A percentile compares a stretch with the other conserved stretches of the same genome.
Evolutionary conservation across 2,888 invertebrate genomes (phyloP).

Genomic region (Lamellibrachia columna): DNA sequence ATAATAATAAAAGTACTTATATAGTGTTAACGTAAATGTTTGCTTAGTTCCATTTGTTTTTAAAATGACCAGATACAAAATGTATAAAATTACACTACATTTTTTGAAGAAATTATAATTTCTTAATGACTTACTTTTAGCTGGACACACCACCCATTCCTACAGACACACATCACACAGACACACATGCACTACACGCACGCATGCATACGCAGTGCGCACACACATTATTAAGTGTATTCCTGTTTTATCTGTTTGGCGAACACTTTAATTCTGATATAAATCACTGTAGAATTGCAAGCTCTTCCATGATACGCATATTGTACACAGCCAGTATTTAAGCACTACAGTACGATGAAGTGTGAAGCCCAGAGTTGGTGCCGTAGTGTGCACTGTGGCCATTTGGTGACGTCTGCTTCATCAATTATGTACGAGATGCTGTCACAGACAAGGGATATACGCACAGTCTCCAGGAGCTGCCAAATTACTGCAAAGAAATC

Average conservation of each 20-base stretch:
- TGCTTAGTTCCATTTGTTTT: neutral
- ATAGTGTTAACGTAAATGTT: neutral
- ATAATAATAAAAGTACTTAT: too few species aligned
- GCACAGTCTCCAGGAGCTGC: neutral
- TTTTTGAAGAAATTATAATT: neutral
- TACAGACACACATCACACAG: neutral
- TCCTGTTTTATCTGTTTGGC: neutral
- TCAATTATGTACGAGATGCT: neutral
- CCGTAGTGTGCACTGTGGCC: neutral
- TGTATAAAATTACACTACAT: neutral
- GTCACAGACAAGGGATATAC: neutral
- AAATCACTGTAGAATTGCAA: neutral
- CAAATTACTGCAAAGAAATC: slow-evolving; percentile 16
- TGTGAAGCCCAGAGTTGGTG: neutral
- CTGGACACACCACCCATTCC: neutral
- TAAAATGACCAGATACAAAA: neutral
- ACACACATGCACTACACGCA: neutral
- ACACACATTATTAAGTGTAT: neutral
- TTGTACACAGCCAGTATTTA: neutral
- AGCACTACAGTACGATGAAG: neutral
- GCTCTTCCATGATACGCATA: neutral
- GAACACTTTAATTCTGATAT: neutral
- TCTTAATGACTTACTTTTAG: neutral
- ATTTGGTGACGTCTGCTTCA: neutral
- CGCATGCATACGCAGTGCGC: neutral